Percentiles rank a stretch among this genome's conserved stretches.
phyloP scores from a whole-genome alignment of 2,888 invertebrate genomes.

The Sipha maydis region DNA sequence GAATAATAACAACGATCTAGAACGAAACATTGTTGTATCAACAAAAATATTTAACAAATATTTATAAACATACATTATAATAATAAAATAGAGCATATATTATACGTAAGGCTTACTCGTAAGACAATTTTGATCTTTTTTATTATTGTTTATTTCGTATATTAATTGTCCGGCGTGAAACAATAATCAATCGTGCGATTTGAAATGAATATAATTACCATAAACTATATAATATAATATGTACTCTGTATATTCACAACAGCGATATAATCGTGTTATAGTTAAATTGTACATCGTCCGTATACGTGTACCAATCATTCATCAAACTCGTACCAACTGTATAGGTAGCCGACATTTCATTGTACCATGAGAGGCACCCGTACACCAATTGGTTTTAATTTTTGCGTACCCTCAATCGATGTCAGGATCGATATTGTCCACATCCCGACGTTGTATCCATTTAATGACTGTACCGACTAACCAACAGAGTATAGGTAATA shows the following conservation, averaged over 20 bases:
- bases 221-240: not conserved
- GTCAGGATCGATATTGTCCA: too few relatives aligned
- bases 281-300: too few relatives aligned
- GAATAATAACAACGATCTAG: conserved; percentile 40
- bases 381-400: too few relatives aligned
- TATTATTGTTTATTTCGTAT: conserved; percentile 24
- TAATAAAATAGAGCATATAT: conserved; percentile 50
- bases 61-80: conserved; percentile 49
- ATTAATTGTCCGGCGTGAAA: not conserved
- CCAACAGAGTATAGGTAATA: too few relatives aligned
- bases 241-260: not conserved
- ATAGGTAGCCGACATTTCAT: too few relatives aligned
- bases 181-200: not conserved
- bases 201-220: not conserved
- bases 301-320: too few relatives aligned
- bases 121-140: conserved; percentile 40
- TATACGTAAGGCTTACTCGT: conserved; percentile 54
- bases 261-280: not conserved
- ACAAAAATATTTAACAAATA: conserved; percentile 46
- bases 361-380: too few relatives aligned
- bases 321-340: too few relatives aligned
- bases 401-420: too few relatives aligned
- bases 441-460: too few relatives aligned
- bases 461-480: too few relatives aligned
- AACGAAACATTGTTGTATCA: conserved; percentile 42